Evolutionary conservation across 2,888 invertebrate species (phyloP), one percentile per base, ranked within the genome.

Genomic region (Rhamphomyia laevipes): DNA sequence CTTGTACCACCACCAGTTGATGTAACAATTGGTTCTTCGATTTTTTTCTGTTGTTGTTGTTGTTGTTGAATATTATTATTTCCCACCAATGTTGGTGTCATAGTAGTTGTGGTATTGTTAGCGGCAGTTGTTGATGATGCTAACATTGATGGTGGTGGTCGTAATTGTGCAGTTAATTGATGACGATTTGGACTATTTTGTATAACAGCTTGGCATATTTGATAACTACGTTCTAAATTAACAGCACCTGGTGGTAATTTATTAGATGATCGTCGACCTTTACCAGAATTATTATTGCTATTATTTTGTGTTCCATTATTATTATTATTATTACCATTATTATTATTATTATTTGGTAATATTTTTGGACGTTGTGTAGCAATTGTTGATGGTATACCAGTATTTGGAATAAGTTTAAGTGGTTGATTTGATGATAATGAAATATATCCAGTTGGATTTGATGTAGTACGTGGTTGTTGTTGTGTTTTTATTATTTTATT

Each of bases 161-260:
- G 84, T 58, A 91, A 70, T 65, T 91, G 91, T 7, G 86, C 86
- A 50, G 86, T 81, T 44, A 91, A 70, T 60, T 89, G 89, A 64
- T 91, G 89, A 16, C 91, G 76, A 72, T 92, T 92, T 1, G 90
- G 90, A 64, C 91, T 93, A 68, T 90, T 92, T 71, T 92, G 91
- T 56, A 95, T 89, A n/a, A 87, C 87, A 41, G 87, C 87, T 69
- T 86, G 87, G 62, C 89, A 90, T 60, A 95, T 95, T 73, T 94
- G 93, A 70, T 93, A 91, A 65, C 94, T 94, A 49, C 95, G 79
- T 66, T 94, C 93, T 48, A 94, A 73, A 71, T 95, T 94, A 33
- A 94, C 89, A 5, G 88, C 88, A 2, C 91, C 91, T 0, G 90
- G 91, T 1, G 91, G 90, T 52, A 88, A 81, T 66, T 85, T 85